A percentile compares a stretch with the other conserved stretches of the same genome.
Conservation (phyloP, 2,797 vertebrate genomes). For the Myiotriccus ornatus region DNA sequence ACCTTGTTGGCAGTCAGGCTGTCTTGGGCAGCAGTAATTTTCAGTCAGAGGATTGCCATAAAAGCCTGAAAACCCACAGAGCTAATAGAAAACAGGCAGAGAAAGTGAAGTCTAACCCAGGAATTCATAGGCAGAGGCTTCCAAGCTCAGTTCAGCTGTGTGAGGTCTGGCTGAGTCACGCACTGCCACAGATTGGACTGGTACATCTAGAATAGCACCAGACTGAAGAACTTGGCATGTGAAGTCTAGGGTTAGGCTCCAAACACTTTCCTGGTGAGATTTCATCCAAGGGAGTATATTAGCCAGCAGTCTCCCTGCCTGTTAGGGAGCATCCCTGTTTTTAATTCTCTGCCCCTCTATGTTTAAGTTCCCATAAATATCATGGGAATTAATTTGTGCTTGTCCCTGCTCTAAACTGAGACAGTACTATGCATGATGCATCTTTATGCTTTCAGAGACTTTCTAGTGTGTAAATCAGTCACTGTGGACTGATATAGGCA, state of each 20-base stretch:
- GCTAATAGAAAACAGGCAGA: conserved; percentile 87
- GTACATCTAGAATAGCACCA: conserved; percentile 54
- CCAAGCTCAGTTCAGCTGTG: conserved; percentile 71
- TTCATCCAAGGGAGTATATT: conserved; percentile 20
- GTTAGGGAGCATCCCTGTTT: conserved; percentile 29
- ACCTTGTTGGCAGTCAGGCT: conserved; percentile 70
- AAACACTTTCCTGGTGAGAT: conserved; percentile 33
- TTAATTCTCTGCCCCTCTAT: neutral
- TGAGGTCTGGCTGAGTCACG: conserved; percentile 77
- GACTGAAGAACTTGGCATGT: conserved; percentile 37
- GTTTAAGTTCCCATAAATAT: conserved; percentile 58
- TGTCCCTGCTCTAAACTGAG: conserved; percentile 40
- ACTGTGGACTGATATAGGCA: conserved; percentile 30
- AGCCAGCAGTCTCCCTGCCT: neutral
- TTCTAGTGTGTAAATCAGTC: conserved; percentile 71
- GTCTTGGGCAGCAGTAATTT: conserved; percentile 72
- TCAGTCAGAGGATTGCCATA: conserved; percentile 74
- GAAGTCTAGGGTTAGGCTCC: conserved; percentile 21
- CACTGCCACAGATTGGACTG: conserved; percentile 60
- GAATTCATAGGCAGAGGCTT: conserved; percentile 74
- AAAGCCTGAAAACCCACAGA: conserved; percentile 79
- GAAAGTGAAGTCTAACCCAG: conserved; percentile 81
- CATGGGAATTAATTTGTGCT: conserved; percentile 38
- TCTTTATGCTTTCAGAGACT: conserved; percentile 62
- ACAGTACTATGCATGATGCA: conserved; percentile 58